Evolutionary conservation across 2,888 invertebrate genomes (phyloP), one percentile per base, ranked within the genome.

Genomic region (Cantharis rufa): DNA sequence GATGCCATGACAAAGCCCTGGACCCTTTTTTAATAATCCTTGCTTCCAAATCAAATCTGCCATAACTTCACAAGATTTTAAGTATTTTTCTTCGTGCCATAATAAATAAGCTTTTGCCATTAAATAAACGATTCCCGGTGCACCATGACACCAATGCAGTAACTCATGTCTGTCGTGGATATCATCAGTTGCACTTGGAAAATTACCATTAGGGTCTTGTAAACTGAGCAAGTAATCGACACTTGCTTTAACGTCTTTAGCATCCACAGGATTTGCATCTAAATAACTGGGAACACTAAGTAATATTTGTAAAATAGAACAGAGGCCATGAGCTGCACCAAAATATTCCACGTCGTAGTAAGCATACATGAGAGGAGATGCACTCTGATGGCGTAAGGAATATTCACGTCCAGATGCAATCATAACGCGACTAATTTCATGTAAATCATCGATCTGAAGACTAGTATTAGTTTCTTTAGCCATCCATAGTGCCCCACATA

Each of bases 121-220:
- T 48, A 96, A 86, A 84, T 96, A 96, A 9, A 96, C 89, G 0
- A 93, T 91, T 0, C 96, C 96, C 10, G 95, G 93, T 10, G 95
- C 95, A 0, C 97, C 97, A 86, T 97, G 96, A 86, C 97, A 97
- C 97, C 96, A 96, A 85, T 97, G 96, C 0, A 96, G 91, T 11
- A 96, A 88, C 78, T 95, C 93, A 76, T 95, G 93, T 11, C 68
- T 86, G 61, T 89, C 84, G 5, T 90, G 88, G 71, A 93, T 88
- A 86, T 96, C 94, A 82, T 93, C 95, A 85, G 93, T 90, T 4
- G 94, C 93, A 80, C 93, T 81, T 1, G 88, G 87, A 80, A 87
- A 88, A 80, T 88, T 83, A 0, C 94, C 95, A 75, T 93, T 91
- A 0, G 87, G 84, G 80, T 92, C 93, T 89, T 96, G 95, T 63